These are phyloP conservation scores for Pogona vitticeps DNA, from an alignment of 2,113 vertebrate genomes.

Conservation along the genomic window DNA sequence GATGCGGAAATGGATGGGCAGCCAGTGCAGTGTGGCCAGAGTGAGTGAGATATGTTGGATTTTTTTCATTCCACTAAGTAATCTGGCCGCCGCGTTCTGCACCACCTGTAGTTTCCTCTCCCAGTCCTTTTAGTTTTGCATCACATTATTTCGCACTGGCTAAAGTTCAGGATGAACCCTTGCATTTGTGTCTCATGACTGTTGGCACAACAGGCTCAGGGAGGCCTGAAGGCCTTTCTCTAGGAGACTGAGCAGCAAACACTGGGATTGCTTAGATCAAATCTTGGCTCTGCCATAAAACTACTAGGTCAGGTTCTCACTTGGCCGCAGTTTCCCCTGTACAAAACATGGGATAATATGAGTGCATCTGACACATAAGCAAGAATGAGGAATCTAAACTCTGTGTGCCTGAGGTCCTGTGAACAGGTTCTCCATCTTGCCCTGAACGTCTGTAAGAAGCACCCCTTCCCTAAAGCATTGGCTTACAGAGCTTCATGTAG, in stretches of 20 bases:
- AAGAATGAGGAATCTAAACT: too few species aligned
- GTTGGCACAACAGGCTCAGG: neutral
- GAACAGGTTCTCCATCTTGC: neutral
- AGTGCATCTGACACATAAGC: neutral
- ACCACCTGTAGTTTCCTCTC: too few species aligned
- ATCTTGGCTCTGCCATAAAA: neutral
- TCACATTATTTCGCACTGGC: neutral
- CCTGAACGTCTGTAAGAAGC: neutral
- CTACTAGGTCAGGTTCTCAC: neutral
- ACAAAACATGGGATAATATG: neutral
- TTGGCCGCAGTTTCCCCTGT: neutral
- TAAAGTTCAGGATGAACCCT: neutral
- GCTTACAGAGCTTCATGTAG: neutral
- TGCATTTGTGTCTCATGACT: neutral
- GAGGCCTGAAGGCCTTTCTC: neutral
- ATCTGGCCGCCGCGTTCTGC: too few species aligned
- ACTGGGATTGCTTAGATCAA: neutral
- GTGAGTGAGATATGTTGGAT: too few species aligned
- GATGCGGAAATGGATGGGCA: too few species aligned
- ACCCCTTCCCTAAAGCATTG: neutral
- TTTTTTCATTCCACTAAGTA: too few species aligned
- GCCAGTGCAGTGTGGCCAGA: too few species aligned
- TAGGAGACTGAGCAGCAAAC: neutral
- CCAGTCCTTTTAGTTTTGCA: neutral
- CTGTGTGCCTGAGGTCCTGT: too few species aligned